A percentile compares a stretch with the other conserved stretches of the same genome.
Evolutionary conservation across 2,113 vertebrate species (phyloP).

Genomic region (Rhinogobius similis): DNA sequence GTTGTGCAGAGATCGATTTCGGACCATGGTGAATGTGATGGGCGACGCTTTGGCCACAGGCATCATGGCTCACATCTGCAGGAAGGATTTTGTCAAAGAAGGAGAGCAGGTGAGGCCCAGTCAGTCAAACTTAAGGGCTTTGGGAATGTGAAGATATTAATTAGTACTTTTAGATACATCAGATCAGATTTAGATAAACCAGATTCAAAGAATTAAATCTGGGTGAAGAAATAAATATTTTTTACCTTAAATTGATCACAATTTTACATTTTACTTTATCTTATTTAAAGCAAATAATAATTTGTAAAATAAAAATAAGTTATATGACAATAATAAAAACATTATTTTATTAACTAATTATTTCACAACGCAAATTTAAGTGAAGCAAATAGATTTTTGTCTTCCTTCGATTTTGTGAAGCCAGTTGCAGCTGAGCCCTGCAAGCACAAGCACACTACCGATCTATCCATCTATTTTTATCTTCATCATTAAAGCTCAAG

Average conservation of each 20-base stretch:
- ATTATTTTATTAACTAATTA: no score
- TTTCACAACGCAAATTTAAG: not conserved
- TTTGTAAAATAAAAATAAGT: no score
- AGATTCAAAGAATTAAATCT: no score
- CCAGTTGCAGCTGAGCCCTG: not conserved
- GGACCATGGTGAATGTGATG: constrained; percentile 98
- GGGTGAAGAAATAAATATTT: no score
- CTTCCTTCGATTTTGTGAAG: not conserved
- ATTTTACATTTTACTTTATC: no score
- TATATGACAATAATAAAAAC: not conserved
- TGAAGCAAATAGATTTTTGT: not conserved
- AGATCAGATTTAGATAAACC: no score
- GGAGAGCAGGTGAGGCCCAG: constrained; percentile 83
- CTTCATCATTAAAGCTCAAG: no score
- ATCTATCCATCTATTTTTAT: no score
- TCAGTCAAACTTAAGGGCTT: not conserved
- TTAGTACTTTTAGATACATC: not conserved
- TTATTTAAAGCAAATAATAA: no score
- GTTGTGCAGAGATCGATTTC: constrained; percentile 88
- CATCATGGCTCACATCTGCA: constrained; percentile 96
- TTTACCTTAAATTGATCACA: no score
- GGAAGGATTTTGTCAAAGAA: constrained; percentile 93
- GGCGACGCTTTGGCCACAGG: constrained; percentile 92
- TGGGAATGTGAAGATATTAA: no score
- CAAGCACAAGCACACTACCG: no score